These are phyloP conservation scores for Chydorus sphaericus DNA, from an alignment of 2,888 invertebrate genomes.

Conservation along the genomic window DNA sequence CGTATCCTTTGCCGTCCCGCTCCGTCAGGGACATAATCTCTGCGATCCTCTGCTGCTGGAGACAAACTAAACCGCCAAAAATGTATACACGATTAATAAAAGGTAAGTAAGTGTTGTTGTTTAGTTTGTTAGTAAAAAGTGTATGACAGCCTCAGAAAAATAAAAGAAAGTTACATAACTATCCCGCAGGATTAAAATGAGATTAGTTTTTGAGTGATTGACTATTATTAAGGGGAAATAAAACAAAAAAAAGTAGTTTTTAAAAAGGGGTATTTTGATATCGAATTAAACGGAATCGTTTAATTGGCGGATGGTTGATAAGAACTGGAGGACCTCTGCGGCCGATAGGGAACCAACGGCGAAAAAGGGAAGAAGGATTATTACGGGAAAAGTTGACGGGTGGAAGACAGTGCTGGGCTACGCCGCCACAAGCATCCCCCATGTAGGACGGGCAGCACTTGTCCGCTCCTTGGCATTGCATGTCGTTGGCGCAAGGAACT, in stretches of 20 bases:
- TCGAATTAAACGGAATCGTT: too few relatives aligned
- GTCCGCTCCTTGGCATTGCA: constrained; percentile 65
- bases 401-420: constrained; percentile 44
- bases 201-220: too few relatives aligned
- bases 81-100: constrained; percentile 20
- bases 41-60: constrained; percentile 59
- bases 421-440: constrained; percentile 49
- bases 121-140: background rate
- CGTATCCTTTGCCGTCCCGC: constrained; percentile 63
- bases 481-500: constrained; percentile 51
- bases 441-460: constrained; percentile 67
- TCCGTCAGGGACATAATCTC: constrained; percentile 62
- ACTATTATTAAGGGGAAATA: too few relatives aligned
- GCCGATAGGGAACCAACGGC: too few relatives aligned
- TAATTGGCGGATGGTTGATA: too few relatives aligned
- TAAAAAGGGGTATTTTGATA: too few relatives aligned
- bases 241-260: too few relatives aligned
- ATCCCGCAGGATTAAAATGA: too few relatives aligned
- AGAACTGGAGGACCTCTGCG: too few relatives aligned
- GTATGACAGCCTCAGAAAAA: too few relatives aligned
- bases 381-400: constrained; percentile 58
- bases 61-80: too few relatives aligned
- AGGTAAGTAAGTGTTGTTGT: background rate
- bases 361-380: background rate
- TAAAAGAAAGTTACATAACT: too few relatives aligned